Base-by-base conservation (phyloP, 2,888 invertebrate species). In the Dyspetes luteomarginatus region DNA sequence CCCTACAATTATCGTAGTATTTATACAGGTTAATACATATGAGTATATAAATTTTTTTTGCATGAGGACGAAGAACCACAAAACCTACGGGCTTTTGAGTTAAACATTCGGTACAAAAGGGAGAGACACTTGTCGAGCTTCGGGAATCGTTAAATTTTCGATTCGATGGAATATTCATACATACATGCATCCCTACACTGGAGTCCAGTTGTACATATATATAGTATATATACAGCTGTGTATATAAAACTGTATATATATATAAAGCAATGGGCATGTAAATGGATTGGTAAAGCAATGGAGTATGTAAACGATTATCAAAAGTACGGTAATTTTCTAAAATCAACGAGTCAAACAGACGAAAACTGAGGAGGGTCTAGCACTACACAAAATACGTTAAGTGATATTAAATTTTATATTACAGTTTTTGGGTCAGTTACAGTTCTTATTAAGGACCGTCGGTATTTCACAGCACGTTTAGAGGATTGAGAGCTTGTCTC, bases 401-500 rank as follows among this genome's bases (percentile, higher is more conserved):
- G n/a, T n/a, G n/a, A n/a, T n/a, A n/a, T n/a, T n/a, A n/a, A n/a
- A n/a, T n/a, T n/a, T n/a, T n/a, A n/a, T n/a, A n/a, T n/a, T n/a
- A n/a, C n/a, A n/a, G n/a, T n/a, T n/a, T n/a, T n/a, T n/a, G n/a
- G n/a, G n/a, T n/a, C n/a, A n/a, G n/a, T n/a, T n/a, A n/a, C n/a
- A n/a, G n/a, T n/a, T n/a, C n/a, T n/a, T n/a, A n/a, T n/a, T n/a
- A n/a, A n/a, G n/a, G n/a, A n/a, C n/a, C n/a, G n/a, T n/a, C n/a
- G n/a, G n/a, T n/a, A n/a, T n/a, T n/a, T n/a, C n/a, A n/a, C n/a
- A n/a, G n/a, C n/a, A n/a, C n/a, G 48, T 79, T 72, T 41, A 72
- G 72, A 55, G 72, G 76, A 80, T 80, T 55, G 71, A 72, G 67
- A 55, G 67, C 45, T 48, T 7, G 69, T 55, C 43, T 48, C 17